Evolutionary conservation across 2,113 vertebrate genomes (phyloP), one percentile per base, ranked within the genome.

Genomic region (Phyllopteryx taeniolatus): DNA sequence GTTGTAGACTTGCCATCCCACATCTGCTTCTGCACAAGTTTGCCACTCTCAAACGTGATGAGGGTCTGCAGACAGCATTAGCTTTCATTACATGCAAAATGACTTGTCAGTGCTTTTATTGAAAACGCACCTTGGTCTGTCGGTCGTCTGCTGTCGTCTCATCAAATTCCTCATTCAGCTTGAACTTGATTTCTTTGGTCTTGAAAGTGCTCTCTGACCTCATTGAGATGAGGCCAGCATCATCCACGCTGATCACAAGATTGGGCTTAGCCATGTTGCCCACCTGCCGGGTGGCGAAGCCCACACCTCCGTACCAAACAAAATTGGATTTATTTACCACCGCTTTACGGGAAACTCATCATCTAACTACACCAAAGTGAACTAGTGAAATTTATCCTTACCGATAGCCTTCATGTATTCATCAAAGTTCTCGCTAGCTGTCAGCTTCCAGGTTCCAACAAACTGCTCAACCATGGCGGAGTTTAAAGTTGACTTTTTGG

Each of bases 391-490:
- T 69, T 8, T 57, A 13, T 35, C 44, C 69, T 92, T 78, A 97
- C 95, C 95, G 43, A 96, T 53, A 72, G 92, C 93, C 83, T 95
- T 95, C 96, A 97, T 96, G 71, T 96, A 98, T 9, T 94, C 95
- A 82, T 96, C 93, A 60, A 96, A 95, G 74, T 94, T 91, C 44
- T 97, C 95, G 2, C 93, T 96, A 87, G 88, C 76, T 68, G 85
- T 6, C 1, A 98, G 89, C 77, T 93, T 95, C 96, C 95, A 98
- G 33, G 84, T 94, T 54, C 95, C 95, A 8, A 94, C 66, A 80
- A 96, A 95, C 76, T 85, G 86, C 46, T 95, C 94, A 22, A 93
- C 93, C 95, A 96, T 97, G 85, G 64, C 78, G 0, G 5, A 11
- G n/a, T 1, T 20, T 27, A 47, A 27, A 47, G 79, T 75, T 4